A percentile compares a stretch with the other conserved stretches of the same genome.
These are phyloP conservation scores for Aplochiton taeniatus DNA, from an alignment of 2,797 vertebrate species.

Conservation along the genomic window DNA sequence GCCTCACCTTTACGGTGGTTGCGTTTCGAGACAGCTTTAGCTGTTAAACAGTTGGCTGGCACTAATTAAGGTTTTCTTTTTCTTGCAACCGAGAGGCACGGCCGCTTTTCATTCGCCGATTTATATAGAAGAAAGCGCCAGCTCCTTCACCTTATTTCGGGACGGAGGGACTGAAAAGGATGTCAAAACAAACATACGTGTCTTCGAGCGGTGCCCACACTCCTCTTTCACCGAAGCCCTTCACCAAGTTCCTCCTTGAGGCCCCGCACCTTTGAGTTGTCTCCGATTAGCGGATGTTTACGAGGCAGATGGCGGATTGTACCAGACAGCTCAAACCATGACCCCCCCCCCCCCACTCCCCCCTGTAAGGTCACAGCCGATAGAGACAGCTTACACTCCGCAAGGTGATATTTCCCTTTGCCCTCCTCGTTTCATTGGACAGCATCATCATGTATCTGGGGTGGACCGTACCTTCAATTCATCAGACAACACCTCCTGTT, in stretches of 20 bases:
- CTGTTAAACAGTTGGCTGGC: no score
- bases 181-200: conserved; percentile 55
- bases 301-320: conserved; percentile 49
- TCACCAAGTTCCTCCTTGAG: conserved; percentile 59
- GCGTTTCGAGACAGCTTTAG: conserved; percentile 50
- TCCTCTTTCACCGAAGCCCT: conserved; percentile 61
- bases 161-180: conserved; percentile 59
- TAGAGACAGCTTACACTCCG: conserved; percentile 16
- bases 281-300: conserved; percentile 54
- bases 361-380: conserved; percentile 36
- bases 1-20: conserved; percentile 44
- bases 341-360: no score
- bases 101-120: conserved; percentile 74
- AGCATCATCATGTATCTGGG: no score
- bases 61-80: conserved; percentile 73
- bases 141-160: conserved; percentile 66
- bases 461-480: no score
- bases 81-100: conserved; percentile 20
- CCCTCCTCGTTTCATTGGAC: no score
- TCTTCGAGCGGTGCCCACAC: conserved; percentile 62
- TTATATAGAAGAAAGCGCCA: conserved; percentile 72
- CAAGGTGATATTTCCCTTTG: no score
- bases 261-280: conserved; percentile 51
- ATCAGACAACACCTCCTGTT: no score
- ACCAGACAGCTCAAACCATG: conserved; percentile 51